Base-by-base conservation (phyloP, 2,797 vertebrate genomes). In the Gymnocypris eckloni region DNA sequence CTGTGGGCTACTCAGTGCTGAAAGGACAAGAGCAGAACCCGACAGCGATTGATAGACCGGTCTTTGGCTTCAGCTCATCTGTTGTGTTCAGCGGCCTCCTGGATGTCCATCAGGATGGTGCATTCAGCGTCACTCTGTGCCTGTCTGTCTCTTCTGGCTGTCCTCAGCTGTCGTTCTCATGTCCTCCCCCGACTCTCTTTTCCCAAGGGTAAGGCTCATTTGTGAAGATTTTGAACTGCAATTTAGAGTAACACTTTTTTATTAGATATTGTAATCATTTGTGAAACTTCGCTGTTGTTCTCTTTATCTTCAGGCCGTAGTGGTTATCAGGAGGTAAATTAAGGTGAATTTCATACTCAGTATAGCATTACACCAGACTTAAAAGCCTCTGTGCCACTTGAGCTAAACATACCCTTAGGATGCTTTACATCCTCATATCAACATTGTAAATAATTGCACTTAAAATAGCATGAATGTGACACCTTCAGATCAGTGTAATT, bases 151-250 rank as follows among this genome's bases (percentile, higher is more conserved):
- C 25, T 95, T 75, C 84, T 90, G 45, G 41, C 83, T 4, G 10
- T 91, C 72, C 72, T 94, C 54, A 66, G 73, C 83, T 90, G 90
- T 88, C 45, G 91, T 80, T 78, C 85, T 0, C 73, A 25, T 64
- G 82, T 89, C 54, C 88, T 89, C 6, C 94, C 95, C 37, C 92
- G 95, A 76, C 87, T 96, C 70, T 94, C 94, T 84, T 95, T 95
- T 83, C 89, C 89, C 0, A 43, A 91, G 16, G 94, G 95, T 95
- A 88, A 94, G 94, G 52, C 8, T 50, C 16, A 18, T 37, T 69
- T 84, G 18, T 52, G 7, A 33, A 56, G 18, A 50, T 15, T 50
- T 78, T 43, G 2, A 3, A 43, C 28, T 54, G 7, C 7, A 18
- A 20, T 50, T 77, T 84, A 39, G 20, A 64, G 45, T 22, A 70